Evolutionary conservation across 2,113 vertebrate genomes (phyloP), one percentile per base, ranked within the genome.

Genomic region (Rhineura floridana): DNA sequence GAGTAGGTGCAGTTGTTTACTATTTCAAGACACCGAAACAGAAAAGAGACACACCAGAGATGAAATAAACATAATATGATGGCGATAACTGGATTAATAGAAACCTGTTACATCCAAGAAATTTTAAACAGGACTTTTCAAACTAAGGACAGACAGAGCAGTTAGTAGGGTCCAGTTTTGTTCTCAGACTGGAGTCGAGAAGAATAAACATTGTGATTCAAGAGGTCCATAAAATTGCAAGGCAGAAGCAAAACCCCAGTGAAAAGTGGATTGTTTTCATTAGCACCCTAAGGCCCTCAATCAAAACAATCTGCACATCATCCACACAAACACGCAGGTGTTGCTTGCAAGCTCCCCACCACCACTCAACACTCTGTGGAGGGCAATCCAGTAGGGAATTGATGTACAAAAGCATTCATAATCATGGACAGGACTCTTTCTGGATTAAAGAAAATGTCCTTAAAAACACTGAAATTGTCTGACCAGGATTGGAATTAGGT

Each of bases 1-100:
- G 1, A 28, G 25, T 67, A 65, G 1, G 33, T 39, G 7, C 30
- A 48, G 36, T 67, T 13, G 13, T 59, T 52, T 72, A 12, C 48
- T 72, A 39, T 73, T 73, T 55, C 23, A 48, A 50, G 0, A 28
- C 5, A 1, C 4, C 7, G 23, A 2, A 10, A 6, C 0, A 21
- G 77, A 10, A 62, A 81, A 63, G 46, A 0, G 4, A 70, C 2
- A 67, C 0, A 28, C 15, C 30, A 72, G 8, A 46, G n/a, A 70
- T 25, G 25, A 72, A 85, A 90, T 46, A 39, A 65, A 4, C 42
- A 46, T 21, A 44, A 69, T 33, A n/a, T 8, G 52, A 11, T 28
- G 67, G 42, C 25, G 39, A 19, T 81, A 62, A 90, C 75, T 73
- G 33, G 48, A 87, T 86, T 85, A 36, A 63, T 85, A 48, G 91